Conservation (phyloP, 2,113 vertebrate species). For the Megaptera novaeangliae region DNA sequence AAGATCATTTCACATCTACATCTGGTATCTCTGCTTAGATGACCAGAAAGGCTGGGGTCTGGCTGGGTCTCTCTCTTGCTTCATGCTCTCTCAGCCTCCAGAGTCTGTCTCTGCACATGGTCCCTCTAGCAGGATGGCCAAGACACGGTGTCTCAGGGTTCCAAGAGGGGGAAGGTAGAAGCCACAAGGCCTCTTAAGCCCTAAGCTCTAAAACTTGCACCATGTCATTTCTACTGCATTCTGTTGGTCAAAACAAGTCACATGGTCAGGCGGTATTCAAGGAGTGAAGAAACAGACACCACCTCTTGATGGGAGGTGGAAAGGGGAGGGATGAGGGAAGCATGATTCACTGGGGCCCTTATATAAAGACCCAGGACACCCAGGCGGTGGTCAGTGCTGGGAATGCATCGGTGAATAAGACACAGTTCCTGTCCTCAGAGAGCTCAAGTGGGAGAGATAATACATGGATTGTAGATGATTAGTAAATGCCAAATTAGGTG, state of each 20-base stretch:
- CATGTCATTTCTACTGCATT: neutral
- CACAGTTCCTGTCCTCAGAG: neutral
- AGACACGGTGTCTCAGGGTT: neutral
- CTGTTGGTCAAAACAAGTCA: neutral
- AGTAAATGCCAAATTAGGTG: neutral
- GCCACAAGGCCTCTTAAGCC: neutral
- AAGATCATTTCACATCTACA: too few species aligned
- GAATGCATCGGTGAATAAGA: neutral
- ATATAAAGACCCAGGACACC: neutral
- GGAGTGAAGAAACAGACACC: neutral
- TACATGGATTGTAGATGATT: neutral
- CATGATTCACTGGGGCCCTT: fast-evolving
- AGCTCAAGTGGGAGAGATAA: neutral
- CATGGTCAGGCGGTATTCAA: neutral
- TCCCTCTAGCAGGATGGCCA: neutral
- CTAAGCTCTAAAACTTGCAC: neutral
- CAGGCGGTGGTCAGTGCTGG: neutral
- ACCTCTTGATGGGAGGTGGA: neutral
- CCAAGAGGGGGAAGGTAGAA: neutral
- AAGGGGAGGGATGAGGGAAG: neutral
- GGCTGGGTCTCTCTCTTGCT: neutral
- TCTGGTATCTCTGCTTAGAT: neutral
- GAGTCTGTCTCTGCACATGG: neutral
- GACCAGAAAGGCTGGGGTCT: neutral
- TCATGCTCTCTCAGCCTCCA: neutral